Evolutionary conservation across 2,113 vertebrate genomes (phyloP).

Genomic region (Cepphus grylle): DNA sequence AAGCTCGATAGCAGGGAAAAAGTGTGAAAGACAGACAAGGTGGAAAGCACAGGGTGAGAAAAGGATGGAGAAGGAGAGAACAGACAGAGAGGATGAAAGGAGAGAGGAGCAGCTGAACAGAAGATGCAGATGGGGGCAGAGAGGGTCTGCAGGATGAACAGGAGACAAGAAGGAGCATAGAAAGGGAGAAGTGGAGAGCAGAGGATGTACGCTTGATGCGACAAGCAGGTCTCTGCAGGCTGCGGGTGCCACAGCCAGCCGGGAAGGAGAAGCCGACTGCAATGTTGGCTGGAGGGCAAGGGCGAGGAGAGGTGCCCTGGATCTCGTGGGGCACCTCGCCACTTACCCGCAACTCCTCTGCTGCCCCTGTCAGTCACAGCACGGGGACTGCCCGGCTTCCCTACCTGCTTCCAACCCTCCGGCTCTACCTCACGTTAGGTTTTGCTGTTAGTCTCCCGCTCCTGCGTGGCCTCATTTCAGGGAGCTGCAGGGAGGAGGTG

Average conservation of each 20-base stretch:
- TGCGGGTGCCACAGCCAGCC: not conserved
- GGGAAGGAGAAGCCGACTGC: not conserved
- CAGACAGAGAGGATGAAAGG: not conserved
- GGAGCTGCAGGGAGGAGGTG: fast-evolving
- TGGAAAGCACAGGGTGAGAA: not conserved
- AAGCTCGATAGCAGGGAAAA: not conserved
- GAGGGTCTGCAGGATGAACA: not conserved
- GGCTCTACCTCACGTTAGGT: fast-evolving
- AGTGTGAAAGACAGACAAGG: fast-evolving
- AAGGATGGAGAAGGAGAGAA: not conserved
- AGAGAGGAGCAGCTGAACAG: not conserved
- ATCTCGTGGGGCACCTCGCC: fast-evolving
- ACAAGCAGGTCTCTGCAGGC: not conserved
- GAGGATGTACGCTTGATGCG: not conserved
- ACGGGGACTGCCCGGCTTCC: not conserved
- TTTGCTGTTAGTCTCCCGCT: not conserved
- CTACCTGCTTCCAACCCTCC: not conserved
- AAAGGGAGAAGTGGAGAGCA: not conserved
- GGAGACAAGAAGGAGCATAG: not conserved
- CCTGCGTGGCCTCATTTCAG: fast-evolving
- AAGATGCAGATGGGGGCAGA: not conserved
- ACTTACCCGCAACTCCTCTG: not conserved
- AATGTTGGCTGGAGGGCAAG: not conserved
- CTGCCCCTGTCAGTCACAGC: not conserved
- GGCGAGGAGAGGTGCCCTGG: not conserved